Base-by-base conservation (phyloP, 2,888 invertebrate genomes). In the Leptinotarsa tumamoca region DNA sequence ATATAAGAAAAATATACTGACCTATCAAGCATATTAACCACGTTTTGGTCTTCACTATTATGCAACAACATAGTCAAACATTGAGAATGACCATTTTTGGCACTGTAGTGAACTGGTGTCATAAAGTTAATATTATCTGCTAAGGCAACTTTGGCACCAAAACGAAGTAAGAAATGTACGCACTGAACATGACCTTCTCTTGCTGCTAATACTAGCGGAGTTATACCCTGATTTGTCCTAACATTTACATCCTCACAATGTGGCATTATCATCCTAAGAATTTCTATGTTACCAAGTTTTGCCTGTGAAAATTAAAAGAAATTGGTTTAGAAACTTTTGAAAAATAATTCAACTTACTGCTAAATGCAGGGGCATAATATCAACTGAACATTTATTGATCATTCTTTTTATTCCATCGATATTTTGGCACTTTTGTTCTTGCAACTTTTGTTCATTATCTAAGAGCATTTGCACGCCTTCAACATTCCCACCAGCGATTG, bases 161-260 rank as follows among this genome's bases (percentile, higher is more conserved):
- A 90, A 51, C 89, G 85, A 68, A 93, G 84, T 71, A 93, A 85
- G 71, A 90, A 86, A 80, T 90, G 90, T 63, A 92, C 91, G 84
- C 91, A 91, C 67, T 90, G 89, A 4, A 89, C 87, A 82, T 92
- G 91, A 5, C 92, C 90, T 78, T 89, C 88, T 56, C 88, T 89
- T 50, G 92, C 90, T 1, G 92, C 92, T 66, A 92, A 82, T 81
- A 92, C 90, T 67, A 93, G 85, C 23, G 93, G 91, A 2, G 92
- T 92, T 54, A 83, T 76, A 52, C 85, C 92, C 51, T 87, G 87
- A 79, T 90, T 89, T 80, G 91, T 91, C 80, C 88, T 89, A 54
- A 91, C 89, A 82, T 92, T 91, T 2, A 90, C 88, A 82, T 91
- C 90, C 77, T 89, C 89, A 78, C 91, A 91, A 81, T 90, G 89